Percentiles rank a stretch among this genome's conserved stretches.
Evolutionary conservation across 2,113 vertebrate genomes (phyloP).

Genomic region (Apus apus): DNA sequence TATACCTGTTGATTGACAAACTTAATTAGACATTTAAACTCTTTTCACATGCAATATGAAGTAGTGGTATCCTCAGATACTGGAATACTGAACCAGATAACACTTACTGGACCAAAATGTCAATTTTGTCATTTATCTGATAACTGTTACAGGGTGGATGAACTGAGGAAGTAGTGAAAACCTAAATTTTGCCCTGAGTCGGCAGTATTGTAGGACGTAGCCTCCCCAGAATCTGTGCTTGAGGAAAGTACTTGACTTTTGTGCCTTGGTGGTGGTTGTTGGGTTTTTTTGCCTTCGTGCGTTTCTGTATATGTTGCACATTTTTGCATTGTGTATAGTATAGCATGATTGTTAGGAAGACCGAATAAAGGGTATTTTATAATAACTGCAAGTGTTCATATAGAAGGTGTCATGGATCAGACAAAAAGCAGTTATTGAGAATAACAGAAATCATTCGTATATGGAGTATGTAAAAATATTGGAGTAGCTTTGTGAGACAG

Average conservation of each 20-base stretch:
- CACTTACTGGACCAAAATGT: neutral
- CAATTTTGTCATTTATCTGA: neutral
- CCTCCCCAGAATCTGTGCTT: neutral
- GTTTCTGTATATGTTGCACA: neutral
- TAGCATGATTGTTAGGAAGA: neutral
- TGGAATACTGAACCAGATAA: no score
- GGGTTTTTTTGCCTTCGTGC: neutral
- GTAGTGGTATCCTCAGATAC: neutral
- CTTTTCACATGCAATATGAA: neutral
- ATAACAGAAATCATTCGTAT: neutral
- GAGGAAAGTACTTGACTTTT: accelerated
- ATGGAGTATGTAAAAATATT: neutral
- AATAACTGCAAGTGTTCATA: neutral
- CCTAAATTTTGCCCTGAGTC: neutral
- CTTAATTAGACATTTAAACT: neutral
- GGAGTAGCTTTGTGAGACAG: neutral
- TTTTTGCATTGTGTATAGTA: neutral
- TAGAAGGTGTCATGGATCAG: neutral
- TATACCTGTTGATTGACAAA: neutral
- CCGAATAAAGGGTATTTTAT: neutral
- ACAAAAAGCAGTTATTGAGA: neutral
- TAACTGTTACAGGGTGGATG: neutral
- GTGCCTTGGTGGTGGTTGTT: neutral
- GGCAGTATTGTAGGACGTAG: neutral
- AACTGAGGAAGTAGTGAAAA: neutral